A percentile compares a stretch with the other conserved stretches of the same genome.
phyloP scores from a whole-genome alignment of 2,113 vertebrate genomes.

The Ctenomys sociabilis region DNA sequence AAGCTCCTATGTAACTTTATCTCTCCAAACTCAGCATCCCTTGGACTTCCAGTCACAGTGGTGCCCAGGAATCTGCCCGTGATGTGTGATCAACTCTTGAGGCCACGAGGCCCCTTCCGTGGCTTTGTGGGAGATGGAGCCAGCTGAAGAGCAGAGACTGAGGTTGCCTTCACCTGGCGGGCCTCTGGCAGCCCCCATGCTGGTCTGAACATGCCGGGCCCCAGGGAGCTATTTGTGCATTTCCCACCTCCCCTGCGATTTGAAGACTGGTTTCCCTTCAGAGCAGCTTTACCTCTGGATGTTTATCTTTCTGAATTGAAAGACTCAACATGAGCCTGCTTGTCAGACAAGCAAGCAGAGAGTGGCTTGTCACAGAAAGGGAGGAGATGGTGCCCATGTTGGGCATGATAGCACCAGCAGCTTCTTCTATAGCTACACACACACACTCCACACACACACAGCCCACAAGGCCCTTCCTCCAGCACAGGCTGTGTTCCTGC shows the following conservation, averaged over 20 bases:
- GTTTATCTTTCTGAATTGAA: neutral
- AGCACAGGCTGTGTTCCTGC: neutral
- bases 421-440: accelerated
- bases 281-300: neutral
- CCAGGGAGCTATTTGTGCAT: neutral
- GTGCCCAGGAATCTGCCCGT: neutral
- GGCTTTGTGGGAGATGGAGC: neutral
- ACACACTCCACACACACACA: neutral
- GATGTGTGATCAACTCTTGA: accelerated
- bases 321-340: neutral
- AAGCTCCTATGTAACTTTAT: neutral
- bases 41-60: neutral
- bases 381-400: accelerated
- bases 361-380: neutral
- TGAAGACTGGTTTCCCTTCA: neutral
- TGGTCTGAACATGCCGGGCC: neutral
- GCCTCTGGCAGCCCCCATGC: neutral
- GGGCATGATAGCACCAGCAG: accelerated
- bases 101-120: accelerated
- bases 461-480: neutral
- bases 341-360: neutral
- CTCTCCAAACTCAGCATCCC: neutral
- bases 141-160: neutral
- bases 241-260: neutral
- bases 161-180: neutral